A percentile compares a stretch with the other conserved stretches of the same genome.
Conservation (phyloP, 2,888 invertebrate genomes). For the Charanyca ferruginea region DNA sequence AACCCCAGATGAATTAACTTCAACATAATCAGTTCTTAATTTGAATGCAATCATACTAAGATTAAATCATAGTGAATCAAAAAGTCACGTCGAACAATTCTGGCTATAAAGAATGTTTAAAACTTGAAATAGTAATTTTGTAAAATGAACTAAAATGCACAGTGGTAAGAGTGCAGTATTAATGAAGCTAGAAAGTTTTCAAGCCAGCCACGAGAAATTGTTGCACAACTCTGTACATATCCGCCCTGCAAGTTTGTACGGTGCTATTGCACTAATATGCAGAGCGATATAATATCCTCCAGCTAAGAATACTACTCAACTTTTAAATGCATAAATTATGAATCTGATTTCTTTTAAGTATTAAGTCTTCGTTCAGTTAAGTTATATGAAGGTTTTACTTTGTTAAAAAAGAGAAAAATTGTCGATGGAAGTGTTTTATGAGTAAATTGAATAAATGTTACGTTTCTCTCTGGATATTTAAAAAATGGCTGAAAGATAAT, state of each 20-base stretch:
- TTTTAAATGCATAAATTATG: slow-evolving; percentile 56
- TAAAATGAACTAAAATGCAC: slow-evolving; percentile 54
- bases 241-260: slow-evolving; percentile 60
- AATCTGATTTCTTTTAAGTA: slow-evolving; percentile 29
- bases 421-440: slow-evolving; percentile 10
- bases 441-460: too few species aligned
- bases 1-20: not conserved
- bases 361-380: slow-evolving; percentile 13
- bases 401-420: not conserved
- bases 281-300: slow-evolving; percentile 46
- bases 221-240: slow-evolving; percentile 67
- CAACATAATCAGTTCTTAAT: slow-evolving; percentile 11
- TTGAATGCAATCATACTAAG: not conserved
- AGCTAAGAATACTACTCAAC: slow-evolving; percentile 44
- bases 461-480: too few species aligned
- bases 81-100: not conserved
- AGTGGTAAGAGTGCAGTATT: slow-evolving; percentile 60
- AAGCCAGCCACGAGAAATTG: slow-evolving; percentile 67
- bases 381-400: slow-evolving; percentile 10
- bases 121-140: slow-evolving; percentile 39
- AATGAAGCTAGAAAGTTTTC: slow-evolving; percentile 69
- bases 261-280: slow-evolving; percentile 57
- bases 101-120: slow-evolving; percentile 36
- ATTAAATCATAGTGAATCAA: slow-evolving; percentile 1
- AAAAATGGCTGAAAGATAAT: too few species aligned